These are phyloP conservation scores for Sarcophilus harrisii DNA, from an alignment of 2,797 vertebrate species.

Conservation along the genomic window DNA sequence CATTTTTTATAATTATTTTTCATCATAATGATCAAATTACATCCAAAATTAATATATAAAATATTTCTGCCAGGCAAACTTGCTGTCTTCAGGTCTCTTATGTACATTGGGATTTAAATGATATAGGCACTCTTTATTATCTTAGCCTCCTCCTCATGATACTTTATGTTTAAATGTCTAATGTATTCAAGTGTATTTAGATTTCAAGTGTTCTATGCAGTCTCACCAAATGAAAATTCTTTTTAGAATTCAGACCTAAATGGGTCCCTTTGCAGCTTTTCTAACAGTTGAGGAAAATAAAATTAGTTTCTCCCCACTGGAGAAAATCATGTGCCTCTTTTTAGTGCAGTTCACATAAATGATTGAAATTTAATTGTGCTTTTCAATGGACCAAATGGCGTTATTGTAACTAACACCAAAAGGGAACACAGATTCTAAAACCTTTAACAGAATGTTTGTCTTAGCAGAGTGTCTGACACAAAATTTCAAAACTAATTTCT, in stretches of 20 bases:
- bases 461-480: not conserved
- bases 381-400: not conserved
- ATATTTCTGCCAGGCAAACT: not conserved
- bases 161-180: not conserved
- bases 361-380: not conserved
- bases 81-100: not conserved
- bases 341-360: not conserved
- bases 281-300: not conserved
- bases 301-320: not conserved
- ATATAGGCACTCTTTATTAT: not conserved
- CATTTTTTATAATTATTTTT: not conserved
- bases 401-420: not conserved
- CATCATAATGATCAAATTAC: not conserved
- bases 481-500: not conserved
- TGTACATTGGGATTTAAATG: not conserved
- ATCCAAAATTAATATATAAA: not conserved
- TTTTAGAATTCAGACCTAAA: slow-evolving; percentile 8
- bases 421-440: slow-evolving; percentile 23
- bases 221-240: not conserved
- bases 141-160: not conserved
- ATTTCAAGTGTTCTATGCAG: not conserved
- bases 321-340: not conserved
- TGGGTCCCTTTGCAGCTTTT: slow-evolving; percentile 24
- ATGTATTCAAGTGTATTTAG: not conserved
- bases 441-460: not conserved